Conservation (phyloP, 1,140 invertebrate genomes). For the Drosophila pseudoobscura region DNA sequence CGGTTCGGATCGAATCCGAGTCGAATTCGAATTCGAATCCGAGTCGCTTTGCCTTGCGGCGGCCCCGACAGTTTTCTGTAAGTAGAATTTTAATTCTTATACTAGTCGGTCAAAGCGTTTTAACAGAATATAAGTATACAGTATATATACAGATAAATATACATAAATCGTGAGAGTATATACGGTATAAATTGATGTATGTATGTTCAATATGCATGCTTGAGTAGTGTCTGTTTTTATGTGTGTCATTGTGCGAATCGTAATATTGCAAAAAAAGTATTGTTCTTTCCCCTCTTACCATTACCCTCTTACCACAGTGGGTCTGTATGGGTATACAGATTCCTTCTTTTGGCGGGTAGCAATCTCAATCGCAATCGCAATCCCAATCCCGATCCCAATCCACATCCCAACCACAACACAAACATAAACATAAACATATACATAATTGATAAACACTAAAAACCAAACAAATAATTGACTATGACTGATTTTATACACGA, state of each 20-base stretch:
- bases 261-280: conserved; percentile 16
- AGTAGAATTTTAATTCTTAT: conserved; percentile 45
- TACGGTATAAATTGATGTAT: conserved; percentile 15
- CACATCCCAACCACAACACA: conserved; percentile 40
- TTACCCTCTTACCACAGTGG: conserved; percentile 8
- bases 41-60: conserved; percentile 16
- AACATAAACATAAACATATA: conserved; percentile 42
- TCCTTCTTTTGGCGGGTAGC: background rate
- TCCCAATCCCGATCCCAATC: conserved; percentile 18
- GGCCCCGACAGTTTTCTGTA: conserved; percentile 16
- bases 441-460: conserved; percentile 64
- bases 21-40: background rate
- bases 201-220: conserved; percentile 51
- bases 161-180: conserved; percentile 11
- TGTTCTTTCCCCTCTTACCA: conserved; percentile 7
- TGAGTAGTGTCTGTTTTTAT: conserved; percentile 64
- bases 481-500: conserved; percentile 78
- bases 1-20: too few species aligned
- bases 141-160: conserved; percentile 4
- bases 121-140: conserved; percentile 11
- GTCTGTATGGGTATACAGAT: conserved; percentile 8
- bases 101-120: conserved; percentile 37
- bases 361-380: conserved; percentile 11
- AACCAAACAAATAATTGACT: conserved; percentile 63
- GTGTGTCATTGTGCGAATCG: conserved; percentile 41